phyloP scores from a whole-genome alignment of 2,113 vertebrate species.

The Corvus moneduloides region DNA sequence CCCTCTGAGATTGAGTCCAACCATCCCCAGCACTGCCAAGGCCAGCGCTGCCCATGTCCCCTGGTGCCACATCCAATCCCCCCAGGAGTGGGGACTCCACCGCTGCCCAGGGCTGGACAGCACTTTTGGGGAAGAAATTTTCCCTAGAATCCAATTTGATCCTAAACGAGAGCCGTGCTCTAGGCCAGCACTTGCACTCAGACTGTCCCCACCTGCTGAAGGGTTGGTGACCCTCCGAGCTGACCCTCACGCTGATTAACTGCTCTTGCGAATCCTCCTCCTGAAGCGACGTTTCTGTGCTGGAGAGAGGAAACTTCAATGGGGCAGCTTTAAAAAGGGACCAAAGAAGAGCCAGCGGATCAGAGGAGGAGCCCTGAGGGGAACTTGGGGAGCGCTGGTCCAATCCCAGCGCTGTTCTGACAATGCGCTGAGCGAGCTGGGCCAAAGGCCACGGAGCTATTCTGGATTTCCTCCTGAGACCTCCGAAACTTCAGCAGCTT shows the following conservation, averaged over 20 bases:
- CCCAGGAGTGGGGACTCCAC: not conserved
- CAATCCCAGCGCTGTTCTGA: not conserved
- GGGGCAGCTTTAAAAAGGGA: not conserved
- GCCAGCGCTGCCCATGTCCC: not conserved
- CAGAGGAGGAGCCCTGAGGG: not conserved
- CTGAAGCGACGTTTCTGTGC: not conserved
- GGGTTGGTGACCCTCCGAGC: not conserved
- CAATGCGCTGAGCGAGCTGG: not conserved
- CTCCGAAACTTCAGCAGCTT: not conserved
- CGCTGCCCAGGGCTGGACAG: not conserved
- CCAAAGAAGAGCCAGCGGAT: not conserved
- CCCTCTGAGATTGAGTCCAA: not conserved
- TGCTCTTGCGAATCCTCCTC: not conserved
- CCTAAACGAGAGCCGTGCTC: not conserved
- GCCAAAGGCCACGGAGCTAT: not conserved
- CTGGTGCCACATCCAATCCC: not conserved
- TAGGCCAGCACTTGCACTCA: not conserved
- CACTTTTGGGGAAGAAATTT: not conserved
- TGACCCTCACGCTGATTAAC: not conserved
- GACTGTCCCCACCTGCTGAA: not conserved
- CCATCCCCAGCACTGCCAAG: not conserved
- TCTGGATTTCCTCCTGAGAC: not conserved
- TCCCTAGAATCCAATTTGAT: not conserved
- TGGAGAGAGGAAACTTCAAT: not conserved
- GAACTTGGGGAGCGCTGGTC: not conserved